Evolutionary conservation across 2,888 invertebrate genomes (phyloP), one percentile per base, ranked within the genome.

Genomic region (Mesorhabditis spiculigera): DNA sequence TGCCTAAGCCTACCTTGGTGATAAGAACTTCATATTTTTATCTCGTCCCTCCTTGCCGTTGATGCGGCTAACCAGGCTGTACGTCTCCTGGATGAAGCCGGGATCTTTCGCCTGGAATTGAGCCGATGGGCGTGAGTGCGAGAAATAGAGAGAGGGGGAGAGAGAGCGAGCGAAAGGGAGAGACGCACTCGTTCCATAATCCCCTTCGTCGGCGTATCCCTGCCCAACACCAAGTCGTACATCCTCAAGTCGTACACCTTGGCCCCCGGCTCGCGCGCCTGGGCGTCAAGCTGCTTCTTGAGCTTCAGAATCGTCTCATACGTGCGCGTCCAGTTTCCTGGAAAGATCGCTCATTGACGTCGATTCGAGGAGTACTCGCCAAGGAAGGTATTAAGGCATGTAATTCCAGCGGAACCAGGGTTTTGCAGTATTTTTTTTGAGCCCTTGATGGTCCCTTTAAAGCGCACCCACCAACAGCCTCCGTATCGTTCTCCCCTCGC

Each of bases 241-340:
- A 83, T 82, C 50, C 82, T 64, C 67, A 79, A 72, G 63, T 83
- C 82, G 69, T 82, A 83, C 1, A 81, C 77, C 16, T 78, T 72
- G 4, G 81, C 79, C 50, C 82, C 82, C 1, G 80, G 78, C 58
- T 74, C 75, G n/a, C 73, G 75, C 10, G 75, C 77, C 50, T 73
- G 71, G n/a, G 74, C 61, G 61, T 77, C 74, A 76, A 78, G 75
- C 28, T 70, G 63, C 44, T 75, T 78, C 68, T 81, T 80, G 66
- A 81, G 45, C 4, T 71, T 66, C 4, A 82, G 68, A 16, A 83
- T 66, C 4, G 70, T 74, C 42, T 80, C 75, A 73, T 82, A 83
- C n/a, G 78, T 82, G 58, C 77, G 71, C 2, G 77, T 45, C 83
- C 83, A 83, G 5, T 68, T 42, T 10, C 66, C 63, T n/a, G 68